These are phyloP conservation scores for Circaetus cinerascens DNA, from an alignment of 2,113 vertebrate genomes.

Conservation along the genomic window DNA sequence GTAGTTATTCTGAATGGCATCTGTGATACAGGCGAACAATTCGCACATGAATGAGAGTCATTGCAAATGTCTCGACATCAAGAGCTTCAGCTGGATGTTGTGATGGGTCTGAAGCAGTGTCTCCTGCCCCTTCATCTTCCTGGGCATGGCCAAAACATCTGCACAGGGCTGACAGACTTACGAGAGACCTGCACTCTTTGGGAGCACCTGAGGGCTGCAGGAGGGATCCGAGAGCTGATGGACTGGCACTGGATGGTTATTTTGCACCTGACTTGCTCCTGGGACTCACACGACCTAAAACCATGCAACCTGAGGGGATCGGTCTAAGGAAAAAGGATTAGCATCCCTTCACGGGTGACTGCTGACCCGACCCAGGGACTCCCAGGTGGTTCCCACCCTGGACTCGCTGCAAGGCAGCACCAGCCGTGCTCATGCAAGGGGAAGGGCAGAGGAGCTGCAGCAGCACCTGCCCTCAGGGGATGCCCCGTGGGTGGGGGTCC, in stretches of 20 bases:
- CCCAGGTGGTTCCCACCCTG: fast-evolving
- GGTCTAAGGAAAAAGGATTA: not conserved
- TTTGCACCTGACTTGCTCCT: not conserved
- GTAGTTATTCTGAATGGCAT: fast-evolving
- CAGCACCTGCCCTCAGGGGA: not conserved
- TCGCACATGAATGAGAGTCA: too few species aligned
- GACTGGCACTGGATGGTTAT: not conserved
- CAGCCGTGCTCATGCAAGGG: not conserved
- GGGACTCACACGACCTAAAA: not conserved
- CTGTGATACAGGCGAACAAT: fast-evolving
- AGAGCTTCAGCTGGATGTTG: not conserved
- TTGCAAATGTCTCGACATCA: fast-evolving
- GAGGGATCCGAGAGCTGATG: not conserved
- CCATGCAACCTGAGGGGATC: not conserved
- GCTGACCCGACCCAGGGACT: fast-evolving
- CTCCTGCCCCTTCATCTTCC: not conserved
- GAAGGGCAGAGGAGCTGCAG: not conserved
- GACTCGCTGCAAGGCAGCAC: not conserved
- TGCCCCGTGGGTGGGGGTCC: not conserved
- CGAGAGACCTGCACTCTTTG: not conserved
- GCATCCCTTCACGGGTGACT: fast-evolving
- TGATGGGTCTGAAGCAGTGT: not conserved
- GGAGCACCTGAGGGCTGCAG: not conserved
- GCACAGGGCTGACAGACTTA: too few species aligned
- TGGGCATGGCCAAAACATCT: not conserved